Evolutionary conservation across 2,113 vertebrate species (phyloP), one percentile per base, ranked within the genome.

Genomic region (Arvicanthis niloticus): DNA sequence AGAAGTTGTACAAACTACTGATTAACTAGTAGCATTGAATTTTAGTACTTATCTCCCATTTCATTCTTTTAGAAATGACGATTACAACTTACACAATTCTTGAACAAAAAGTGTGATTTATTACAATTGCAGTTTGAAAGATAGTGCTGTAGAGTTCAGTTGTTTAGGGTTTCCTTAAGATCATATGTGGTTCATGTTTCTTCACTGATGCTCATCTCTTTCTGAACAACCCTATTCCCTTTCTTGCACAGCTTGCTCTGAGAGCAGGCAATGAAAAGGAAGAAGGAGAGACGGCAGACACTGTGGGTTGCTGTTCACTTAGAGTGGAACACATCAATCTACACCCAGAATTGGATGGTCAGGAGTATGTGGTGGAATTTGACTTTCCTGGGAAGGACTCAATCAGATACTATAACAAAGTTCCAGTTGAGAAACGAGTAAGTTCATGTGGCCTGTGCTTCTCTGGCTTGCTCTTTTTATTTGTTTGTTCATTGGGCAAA

Each of bases 341-440:
- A 82, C 99, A 99, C 96, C 98, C 99, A 53, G 99, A 99, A 90
- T 37, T 99, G 98, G 99, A 99, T 4, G 99, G 99, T 48, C 99
- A 99, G 98, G 99, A 99, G 98, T 99, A 99, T 0, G 99, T 99
- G 98, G 99, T 99, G 91, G 99, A 99, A 98, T 99, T 99, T 19
- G 99, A 99, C 97, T 99, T 99, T 98, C 98, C 99, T 40, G 99
- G 99, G 85, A 99, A 99, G 97, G 99, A 99, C 96, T 99, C 99
- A 96, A 99, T 99, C 98, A 99, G 99, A 98, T 99, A 99, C 98
- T 99, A 99, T 98, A 99, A 99, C 98, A 99, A 99, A 97, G 99
- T 99, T 92, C 99, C 99, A 3, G 99, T 99, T 97, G 99, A 99
- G 97, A 99, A 99, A 97, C 99, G 99, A 99, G 99, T 99, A 97